Base-by-base conservation (phyloP, 92 coral and sea anemone genomes). In the Palythoa grandiflora region DNA sequence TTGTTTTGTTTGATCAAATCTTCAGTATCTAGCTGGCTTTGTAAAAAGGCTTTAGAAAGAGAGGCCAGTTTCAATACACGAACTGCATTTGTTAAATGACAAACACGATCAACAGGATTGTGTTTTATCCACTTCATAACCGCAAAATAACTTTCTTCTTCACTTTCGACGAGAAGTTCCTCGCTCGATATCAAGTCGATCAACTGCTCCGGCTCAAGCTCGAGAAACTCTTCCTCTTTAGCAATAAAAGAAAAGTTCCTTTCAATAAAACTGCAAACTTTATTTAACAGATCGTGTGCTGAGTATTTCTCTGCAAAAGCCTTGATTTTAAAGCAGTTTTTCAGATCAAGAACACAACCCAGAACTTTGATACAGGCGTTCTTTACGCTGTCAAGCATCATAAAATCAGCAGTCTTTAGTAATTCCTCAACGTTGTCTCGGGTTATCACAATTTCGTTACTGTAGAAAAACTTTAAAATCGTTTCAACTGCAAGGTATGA, bases 381-480 rank as follows among this genome's bases (percentile, higher is more conserved):
- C 71, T 88, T 92, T 71, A 94, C 83, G 6, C 95, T 85, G 37
- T 79, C 83, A 2, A 94, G 89, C 9, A 94, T 90, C 20, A 92
- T 81, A 38, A 91, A 93, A 84, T 93, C 87, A 5, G 95, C 80
- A 19, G 94, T 92, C 72, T 90, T 84, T 13, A 94, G 89, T 15
- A 94, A 61, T 36, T 89, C 95, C 35, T 85, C 71, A 47, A 94
- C 88, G 53, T 81, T 89, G 4, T 94, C 95, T 51, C 90, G 91
- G 36, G 86, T 87, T 13, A 92, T 84, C 44, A 80, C 57, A 65
- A 94, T 94, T 84, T 90, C 89, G 50, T 91, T 90, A 7, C 95
- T 92, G 79, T 94, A 92, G 50, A 94, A 94, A 92, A 90, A 94
- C 20, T 94, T 94, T 20, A 94, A 83, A 36, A 94, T 92, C n/a